Conservation (phyloP, 2,797 vertebrate genomes). For the Enteromius trimaculatus region DNA sequence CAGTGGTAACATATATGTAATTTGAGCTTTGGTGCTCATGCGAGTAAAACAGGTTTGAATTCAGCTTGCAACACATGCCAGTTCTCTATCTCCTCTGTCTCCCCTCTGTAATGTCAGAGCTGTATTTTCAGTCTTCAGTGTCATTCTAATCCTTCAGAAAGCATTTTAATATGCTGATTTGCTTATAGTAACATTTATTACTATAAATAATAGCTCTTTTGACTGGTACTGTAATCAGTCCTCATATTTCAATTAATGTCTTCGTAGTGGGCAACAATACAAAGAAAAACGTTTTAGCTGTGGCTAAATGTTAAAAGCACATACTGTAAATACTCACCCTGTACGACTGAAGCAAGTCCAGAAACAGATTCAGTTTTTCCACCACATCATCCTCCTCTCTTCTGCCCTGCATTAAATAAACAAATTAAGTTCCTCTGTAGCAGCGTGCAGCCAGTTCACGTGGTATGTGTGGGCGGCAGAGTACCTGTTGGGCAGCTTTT, state of each 20-base stretch:
- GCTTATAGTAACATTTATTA: neutral
- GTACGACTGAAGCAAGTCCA: constrained; percentile 96
- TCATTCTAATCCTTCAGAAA: neutral
- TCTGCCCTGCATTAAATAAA: constrained; percentile 81
- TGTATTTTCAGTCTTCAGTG: neutral
- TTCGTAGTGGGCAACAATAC: neutral
- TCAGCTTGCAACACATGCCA: neutral
- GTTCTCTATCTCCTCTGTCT: neutral
- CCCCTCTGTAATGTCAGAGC: neutral
- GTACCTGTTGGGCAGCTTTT: constrained; percentile 94
- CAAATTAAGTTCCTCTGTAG: neutral
- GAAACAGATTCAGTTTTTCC: constrained; percentile 94
- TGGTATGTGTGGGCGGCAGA: neutral
- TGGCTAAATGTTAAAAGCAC: constrained; percentile 9
- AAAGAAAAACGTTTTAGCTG: neutral
- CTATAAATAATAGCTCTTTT: neutral
- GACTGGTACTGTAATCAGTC: neutral
- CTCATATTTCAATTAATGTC: neutral
- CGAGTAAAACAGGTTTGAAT: neutral
- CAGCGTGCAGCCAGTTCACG: neutral
- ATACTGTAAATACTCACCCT: constrained; percentile 79
- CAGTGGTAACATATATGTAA: neutral
- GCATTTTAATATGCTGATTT: neutral
- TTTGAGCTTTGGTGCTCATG: neutral
- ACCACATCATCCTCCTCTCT: constrained; percentile 96